These are phyloP conservation scores for Diplodus puntazzo DNA, from an alignment of 2,797 vertebrate genomes.

Conservation along the genomic window DNA sequence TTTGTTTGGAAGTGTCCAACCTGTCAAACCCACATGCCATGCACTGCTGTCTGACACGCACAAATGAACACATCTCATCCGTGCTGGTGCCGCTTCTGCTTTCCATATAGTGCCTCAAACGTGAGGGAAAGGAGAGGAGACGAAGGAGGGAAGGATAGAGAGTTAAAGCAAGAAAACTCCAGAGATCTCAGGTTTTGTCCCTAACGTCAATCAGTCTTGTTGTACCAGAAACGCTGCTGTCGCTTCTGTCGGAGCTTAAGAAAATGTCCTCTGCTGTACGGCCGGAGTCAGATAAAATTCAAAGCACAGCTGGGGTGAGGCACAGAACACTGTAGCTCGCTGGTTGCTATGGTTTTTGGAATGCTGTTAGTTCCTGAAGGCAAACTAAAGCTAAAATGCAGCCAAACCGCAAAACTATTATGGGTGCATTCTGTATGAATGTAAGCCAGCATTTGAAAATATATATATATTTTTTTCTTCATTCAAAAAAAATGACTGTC, in stretches of 20 bases:
- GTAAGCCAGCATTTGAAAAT: not conserved
- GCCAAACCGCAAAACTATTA: not conserved
- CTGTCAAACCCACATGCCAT: slow-evolving; percentile 74
- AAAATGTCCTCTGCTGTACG: slow-evolving; percentile 14
- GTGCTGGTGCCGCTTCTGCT: slow-evolving; percentile 51
- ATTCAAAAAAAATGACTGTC: slow-evolving; percentile 15
- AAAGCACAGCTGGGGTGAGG: not conserved
- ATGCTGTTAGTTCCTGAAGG: slow-evolving; percentile 19
- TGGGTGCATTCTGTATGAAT: slow-evolving; percentile 8
- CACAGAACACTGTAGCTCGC: slow-evolving; percentile 1
- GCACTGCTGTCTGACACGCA: slow-evolving; percentile 77
- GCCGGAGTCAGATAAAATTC: slow-evolving; percentile 39
- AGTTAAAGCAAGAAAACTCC: slow-evolving; percentile 31
- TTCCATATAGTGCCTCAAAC: slow-evolving; percentile 59
- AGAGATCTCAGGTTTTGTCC: slow-evolving; percentile 53
- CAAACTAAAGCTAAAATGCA: slow-evolving; percentile 26
- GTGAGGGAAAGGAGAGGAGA: slow-evolving; percentile 44
- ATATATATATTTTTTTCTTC: too few species aligned
- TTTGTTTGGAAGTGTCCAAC: slow-evolving; percentile 76
- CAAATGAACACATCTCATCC: slow-evolving; percentile 81
- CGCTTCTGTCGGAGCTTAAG: slow-evolving; percentile 38
- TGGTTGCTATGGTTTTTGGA: slow-evolving; percentile 47
- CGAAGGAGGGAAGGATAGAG: slow-evolving; percentile 2
- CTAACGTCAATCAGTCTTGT: slow-evolving; percentile 53
- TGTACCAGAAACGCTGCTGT: slow-evolving; percentile 24